Evolutionary conservation across 2,113 vertebrate species (phyloP), one percentile per base, ranked within the genome.

Genomic region (Rhombomys opimus): DNA sequence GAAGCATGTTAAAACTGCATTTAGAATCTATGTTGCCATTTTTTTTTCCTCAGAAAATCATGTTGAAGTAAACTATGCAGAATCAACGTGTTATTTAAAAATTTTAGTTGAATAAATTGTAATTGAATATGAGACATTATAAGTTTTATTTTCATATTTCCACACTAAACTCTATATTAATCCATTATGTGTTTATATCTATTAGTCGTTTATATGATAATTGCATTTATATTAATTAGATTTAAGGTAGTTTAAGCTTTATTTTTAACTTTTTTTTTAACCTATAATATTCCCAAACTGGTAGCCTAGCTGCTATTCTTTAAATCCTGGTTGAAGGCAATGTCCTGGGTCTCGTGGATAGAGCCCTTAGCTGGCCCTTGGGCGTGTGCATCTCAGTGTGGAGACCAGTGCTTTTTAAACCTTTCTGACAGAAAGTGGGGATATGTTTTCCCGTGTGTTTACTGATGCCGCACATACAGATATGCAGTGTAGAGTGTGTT

Each of bases 111-210:
- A 20, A 46, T 46, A 46, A 46, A 46, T 38, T 7, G 35, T 38
- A 38, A n/a, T 72, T 72, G 70, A 72, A 38, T 35, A 77, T 68
- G 90, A 0, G 22, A 4, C 17, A 92, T 92, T 92, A 23, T 96
- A 73, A 25, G 35, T 96, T 98, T 92, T 96, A 63, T 93, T 93
- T 96, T 46, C 41, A 87, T 82, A 87, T 93, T 81, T 96, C n/a
- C 38, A 35, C 81, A 81, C 91, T 95, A 87, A 91, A 86, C 80
- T 95, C 54, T 87, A 1, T 68, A 65, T 87, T 92, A 89, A 78
- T 81, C 94, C 9, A 63, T 94, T 93, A 93, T 95, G 82, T 91
- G 46, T 46, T 46, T 46, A 46, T 46, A 46, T 10, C 85, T 91
- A 87, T 86, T 61, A 87, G 89, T 84, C 22, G 86, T 95, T 95